A percentile compares a stretch with the other conserved stretches of the same genome.
phyloP scores from a whole-genome alignment of 2,113 vertebrate species.

The Bostrychus sinensis region DNA sequence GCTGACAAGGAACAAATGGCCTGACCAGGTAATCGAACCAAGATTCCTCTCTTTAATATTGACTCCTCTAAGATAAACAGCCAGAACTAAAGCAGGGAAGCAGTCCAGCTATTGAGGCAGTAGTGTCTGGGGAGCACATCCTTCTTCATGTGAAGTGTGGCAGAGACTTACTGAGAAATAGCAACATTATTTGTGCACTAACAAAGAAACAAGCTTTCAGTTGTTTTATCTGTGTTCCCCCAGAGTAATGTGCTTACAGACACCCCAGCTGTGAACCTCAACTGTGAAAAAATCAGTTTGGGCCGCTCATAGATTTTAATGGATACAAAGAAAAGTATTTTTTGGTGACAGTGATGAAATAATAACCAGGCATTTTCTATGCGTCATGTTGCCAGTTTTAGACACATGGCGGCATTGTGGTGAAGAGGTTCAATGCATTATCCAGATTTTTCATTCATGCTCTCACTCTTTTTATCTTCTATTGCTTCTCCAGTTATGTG shows the following conservation, averaged over 20 bases:
- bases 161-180: slow-evolving; percentile 7
- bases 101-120: neutral
- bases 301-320: neutral
- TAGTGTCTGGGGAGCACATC: neutral
- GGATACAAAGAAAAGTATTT: neutral
- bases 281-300: slow-evolving; percentile 6
- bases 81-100: neutral
- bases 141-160: slow-evolving; percentile 8
- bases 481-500: neutral
- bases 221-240: slow-evolving; percentile 9
- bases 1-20: neutral
- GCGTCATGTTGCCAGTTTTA: neutral
- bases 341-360: slow-evolving; percentile 4
- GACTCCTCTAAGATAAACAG: slow-evolving; percentile 1
- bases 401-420: neutral
- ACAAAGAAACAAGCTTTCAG: slow-evolving; percentile 10
- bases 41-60: slow-evolving; percentile 5
- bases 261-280: slow-evolving; percentile 4
- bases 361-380: neutral
- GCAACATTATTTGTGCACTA: slow-evolving; percentile 11
- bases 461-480: neutral
- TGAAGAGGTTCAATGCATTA: slow-evolving; percentile 2
- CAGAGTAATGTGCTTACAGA: slow-evolving; percentile 9
- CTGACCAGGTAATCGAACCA: slow-evolving; percentile 10
- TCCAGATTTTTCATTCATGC: slow-evolving; percentile 1